Base-by-base conservation (phyloP, 1,140 invertebrate genomes). In the Panulirus ornatus region DNA sequence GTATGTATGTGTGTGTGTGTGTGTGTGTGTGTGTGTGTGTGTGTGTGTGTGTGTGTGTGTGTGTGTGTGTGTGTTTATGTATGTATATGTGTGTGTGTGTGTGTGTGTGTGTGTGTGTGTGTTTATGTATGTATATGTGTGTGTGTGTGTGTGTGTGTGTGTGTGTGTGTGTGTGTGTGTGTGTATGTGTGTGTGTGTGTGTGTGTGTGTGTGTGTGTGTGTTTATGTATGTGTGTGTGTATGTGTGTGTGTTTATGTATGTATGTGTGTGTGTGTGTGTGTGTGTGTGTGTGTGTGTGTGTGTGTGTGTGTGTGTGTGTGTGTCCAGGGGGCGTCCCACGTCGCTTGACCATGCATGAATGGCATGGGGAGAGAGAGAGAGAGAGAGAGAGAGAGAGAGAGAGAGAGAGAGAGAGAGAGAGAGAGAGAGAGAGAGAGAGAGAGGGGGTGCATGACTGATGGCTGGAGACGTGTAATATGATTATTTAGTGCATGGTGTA, bases 281-380 rank as follows among this genome's bases (percentile, higher is more conserved):
- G n/a, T 79, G 40, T 79, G 76, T 11, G 76, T 44, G 76, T 79
- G 76, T 79, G 42, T 44, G 76, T 40, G 36, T 79, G 42, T 9
- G 44, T 47, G 40, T 51, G 76, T 79, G 5, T 78, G 34, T 79
- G 76, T 79, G 75, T 16, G 0, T 38, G 75, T 36, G 30, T 11
- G 73, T 11, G 30, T 36, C 58, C 1, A 27, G 19, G 58, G 58
- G 19, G 58, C 58, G 19, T 16, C 58, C 66, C 66, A 71, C 44
- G 14, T 14, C 5, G 5, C 44, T 14, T 6, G 5, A 47, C 5
- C 44, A 47, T 14, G 44, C 44, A 47, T 47, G n/a, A 44, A 38
- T 40, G 38, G 42, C 27, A 38, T 9, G 42, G 42, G 19, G 38
- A 76, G 38, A 38, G 73, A 76, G 1, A 19, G 2, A 19, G 73